Base-by-base conservation (phyloP, 2,113 vertebrate species). In the Camelus dromedarius region DNA sequence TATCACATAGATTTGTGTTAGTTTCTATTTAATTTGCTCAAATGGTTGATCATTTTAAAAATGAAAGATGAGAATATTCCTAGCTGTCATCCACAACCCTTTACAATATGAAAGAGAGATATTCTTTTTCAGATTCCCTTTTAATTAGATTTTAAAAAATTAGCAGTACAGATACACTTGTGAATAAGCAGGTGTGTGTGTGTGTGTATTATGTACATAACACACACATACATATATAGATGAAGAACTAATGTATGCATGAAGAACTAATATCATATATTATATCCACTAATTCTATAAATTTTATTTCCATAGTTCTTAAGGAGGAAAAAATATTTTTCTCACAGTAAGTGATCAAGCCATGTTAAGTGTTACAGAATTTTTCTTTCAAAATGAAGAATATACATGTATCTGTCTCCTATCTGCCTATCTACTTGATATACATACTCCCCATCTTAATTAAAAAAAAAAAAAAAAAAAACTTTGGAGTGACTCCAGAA, bases 81-180 rank as follows among this genome's bases (percentile, higher is more conserved):
- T 94, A 92, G 11, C 13, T 82, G 16, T 87, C 26, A 67, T 24
- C 24, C n/a, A 73, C 19, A 91, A 52, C 83, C 16, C 15, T 56
- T 96, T 95, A 38, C 3, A 46, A 26, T 54, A 85, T 38, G 14
- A 88, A 95, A 60, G 64, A 70, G 18, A 69, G 1, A 54, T 82
- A 80, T 18, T 83, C 35, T 89, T 89, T 79, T 48, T 30, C 64
- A 77, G 32, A 24, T 52, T 82, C 14, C 1, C 5, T 80, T 92
- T 76, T 50, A 88, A 93, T 96, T 97, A 73, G n/a, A 84, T 84
- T 93, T 67, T 26, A 32, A 93, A 72, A 54, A 24, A 69, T 81
- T 58, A 94, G 16, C 32, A 64, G 35, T 76, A 0, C 15, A 80
- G 52, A 92, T 8, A 77, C 52, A 96, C 76, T 82, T 87, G 50